Evolutionary conservation across 2,888 invertebrate genomes (phyloP), one percentile per base, ranked within the genome.

Genomic region (Callosobruchus maculatus): DNA sequence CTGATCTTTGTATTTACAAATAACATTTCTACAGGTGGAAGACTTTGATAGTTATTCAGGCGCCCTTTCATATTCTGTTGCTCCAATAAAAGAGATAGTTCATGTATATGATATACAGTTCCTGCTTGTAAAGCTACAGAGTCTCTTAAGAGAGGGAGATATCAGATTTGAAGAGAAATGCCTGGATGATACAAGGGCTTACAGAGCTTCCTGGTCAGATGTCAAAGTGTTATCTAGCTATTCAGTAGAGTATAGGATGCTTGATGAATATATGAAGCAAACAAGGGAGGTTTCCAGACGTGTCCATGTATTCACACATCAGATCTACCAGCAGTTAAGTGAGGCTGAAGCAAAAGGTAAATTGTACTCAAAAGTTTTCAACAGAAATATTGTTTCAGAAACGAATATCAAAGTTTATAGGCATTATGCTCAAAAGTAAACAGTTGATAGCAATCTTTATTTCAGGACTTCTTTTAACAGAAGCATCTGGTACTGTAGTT

Each of bases 31-130:
- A 31, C 18, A 79, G 79, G 74, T 75, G 67, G 30, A 75, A 13
- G 67, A 77, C 69, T 72, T 76, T 22, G 68, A 78, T 70, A 66
- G 67, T 69, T 70, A 76, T 69, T 70, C 75, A 20, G 75, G 72
- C 31, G 71, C 74, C 0, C 76, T 79, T 31, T 72, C 73, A 20
- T 79, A 78, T 69, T 76, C 77, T 70, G 79, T 76, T n/a, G 67
- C 71, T 18, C 78, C 78, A n/a, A 71, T 76, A 67, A 77, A 74
- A 72, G 74, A 79, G 20, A 78, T 79, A 66, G 71, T 79, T 22
- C 79, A 79, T 70, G 72, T 79, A n/a, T 79, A 79, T 74, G 78
- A 78, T 71, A 74, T 74, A 21, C 74, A 74, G 67, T 74, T 74
- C n/a, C 72, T 79, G 3, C 73, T 79, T n/a, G 71, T 74, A 13